These are phyloP conservation scores for Maccullochella peelii DNA, from an alignment of 2,113 vertebrate species.

Conservation along the genomic window DNA sequence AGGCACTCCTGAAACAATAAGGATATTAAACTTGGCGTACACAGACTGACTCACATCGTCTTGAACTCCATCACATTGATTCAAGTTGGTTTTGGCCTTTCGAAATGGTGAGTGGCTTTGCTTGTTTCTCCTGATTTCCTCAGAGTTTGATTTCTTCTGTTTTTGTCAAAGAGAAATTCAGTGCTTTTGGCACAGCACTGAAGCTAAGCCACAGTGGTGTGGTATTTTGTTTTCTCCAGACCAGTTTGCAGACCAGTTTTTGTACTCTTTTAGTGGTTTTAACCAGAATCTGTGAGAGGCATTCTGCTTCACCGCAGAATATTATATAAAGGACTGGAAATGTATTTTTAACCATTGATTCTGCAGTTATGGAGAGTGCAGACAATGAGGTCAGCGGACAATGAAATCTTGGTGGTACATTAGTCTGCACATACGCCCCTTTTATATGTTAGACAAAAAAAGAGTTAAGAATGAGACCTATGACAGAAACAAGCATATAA, in stretches of 20 bases:
- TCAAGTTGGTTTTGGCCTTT: slow-evolving; percentile 40
- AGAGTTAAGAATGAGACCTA: not conserved
- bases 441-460: slow-evolving; percentile 13
- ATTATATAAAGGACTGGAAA: slow-evolving; percentile 52
- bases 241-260: slow-evolving; percentile 45
- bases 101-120: slow-evolving; percentile 70
- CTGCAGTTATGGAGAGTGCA: slow-evolving; percentile 36
- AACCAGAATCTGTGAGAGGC: slow-evolving; percentile 49
- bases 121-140: slow-evolving; percentile 43
- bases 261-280: slow-evolving; percentile 69
- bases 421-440: not conserved
- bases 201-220: slow-evolving; percentile 26
- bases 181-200: slow-evolving; percentile 44
- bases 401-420: slow-evolving; percentile 7
- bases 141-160: slow-evolving; percentile 36
- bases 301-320: slow-evolving; percentile 53
- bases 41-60: slow-evolving; percentile 24
- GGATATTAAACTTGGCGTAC: slow-evolving; percentile 52
- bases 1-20: slow-evolving; percentile 41
- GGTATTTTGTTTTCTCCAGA: slow-evolving; percentile 58
- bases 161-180: slow-evolving; percentile 36
- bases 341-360: slow-evolving; percentile 58
- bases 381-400: slow-evolving; percentile 42
- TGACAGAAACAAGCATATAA: not conserved
- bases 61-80: slow-evolving; percentile 28